Percentiles rank a stretch among this genome's conserved stretches.
These are phyloP conservation scores for Agrochola lychnidis DNA, from an alignment of 2,888 invertebrate genomes.

Conservation along the genomic window DNA sequence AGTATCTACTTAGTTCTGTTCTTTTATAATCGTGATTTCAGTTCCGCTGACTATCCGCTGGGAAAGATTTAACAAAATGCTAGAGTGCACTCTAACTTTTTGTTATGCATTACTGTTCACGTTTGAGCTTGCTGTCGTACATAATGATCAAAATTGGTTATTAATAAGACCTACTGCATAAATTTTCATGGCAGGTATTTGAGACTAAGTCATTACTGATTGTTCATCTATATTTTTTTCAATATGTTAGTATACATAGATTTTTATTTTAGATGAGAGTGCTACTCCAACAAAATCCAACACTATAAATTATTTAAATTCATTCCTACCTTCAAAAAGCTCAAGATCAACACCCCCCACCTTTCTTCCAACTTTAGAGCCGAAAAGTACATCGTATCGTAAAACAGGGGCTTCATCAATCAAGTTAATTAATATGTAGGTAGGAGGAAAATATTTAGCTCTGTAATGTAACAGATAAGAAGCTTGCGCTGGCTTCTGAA, in stretches of 20 bases:
- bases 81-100: too few relatives aligned
- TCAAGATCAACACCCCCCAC: slow-evolving; percentile 55
- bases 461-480: slow-evolving; percentile 75
- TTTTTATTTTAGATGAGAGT: background rate
- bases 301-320: slow-evolving; percentile 51
- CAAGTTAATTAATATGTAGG: slow-evolving; percentile 75
- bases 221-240: background rate
- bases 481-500: slow-evolving; percentile 67
- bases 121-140: background rate
- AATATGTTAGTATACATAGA: background rate
- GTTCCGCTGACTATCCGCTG: background rate
- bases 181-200: background rate
- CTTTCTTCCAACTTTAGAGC: slow-evolving; percentile 57
- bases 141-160: background rate
- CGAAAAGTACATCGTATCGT: slow-evolving; percentile 61
- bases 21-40: background rate
- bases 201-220: background rate
- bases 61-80: background rate
- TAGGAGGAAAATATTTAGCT: slow-evolving; percentile 74
- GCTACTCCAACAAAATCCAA: slow-evolving; percentile 13
- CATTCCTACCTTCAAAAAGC: slow-evolving; percentile 36
- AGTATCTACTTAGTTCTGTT: background rate
- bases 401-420: slow-evolving; percentile 66
- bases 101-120: background rate
- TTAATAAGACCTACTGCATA: background rate